Conservation (phyloP, 2,797 vertebrate species). For the Lutra lutra region DNA sequence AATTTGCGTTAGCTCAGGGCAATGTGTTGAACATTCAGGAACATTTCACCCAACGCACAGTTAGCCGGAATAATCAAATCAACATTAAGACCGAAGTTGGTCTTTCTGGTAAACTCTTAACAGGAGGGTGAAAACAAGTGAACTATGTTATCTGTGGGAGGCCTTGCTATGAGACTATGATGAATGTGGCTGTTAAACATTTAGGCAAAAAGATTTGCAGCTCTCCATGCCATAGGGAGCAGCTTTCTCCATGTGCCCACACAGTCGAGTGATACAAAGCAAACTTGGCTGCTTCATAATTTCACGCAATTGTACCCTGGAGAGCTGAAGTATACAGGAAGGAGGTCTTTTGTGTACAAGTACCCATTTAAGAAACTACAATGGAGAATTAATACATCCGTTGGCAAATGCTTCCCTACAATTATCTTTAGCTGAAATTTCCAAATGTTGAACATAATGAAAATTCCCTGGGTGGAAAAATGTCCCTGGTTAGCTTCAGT, state of each 20-base stretch:
- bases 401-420: slow-evolving; percentile 71
- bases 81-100: background rate
- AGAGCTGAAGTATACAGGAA: slow-evolving; percentile 73
- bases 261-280: slow-evolving; percentile 72
- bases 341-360: slow-evolving; percentile 76
- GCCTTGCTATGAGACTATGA: slow-evolving; percentile 63
- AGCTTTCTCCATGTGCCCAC: slow-evolving; percentile 66
- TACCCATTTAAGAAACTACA: slow-evolving; percentile 68
- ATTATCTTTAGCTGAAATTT: slow-evolving; percentile 78
- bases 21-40: background rate
- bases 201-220: slow-evolving; percentile 75
- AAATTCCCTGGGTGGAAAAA: slow-evolving; percentile 78
- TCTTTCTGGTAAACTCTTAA: slow-evolving; percentile 65
- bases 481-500: slow-evolving; percentile 80
- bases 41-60: background rate
- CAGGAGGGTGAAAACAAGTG: slow-evolving; percentile 62
- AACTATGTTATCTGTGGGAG: slow-evolving; percentile 57
- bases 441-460: slow-evolving; percentile 80
- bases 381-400: slow-evolving; percentile 76
- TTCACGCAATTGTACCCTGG: slow-evolving; percentile 74
- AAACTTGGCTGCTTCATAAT: slow-evolving; percentile 77
- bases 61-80: slow-evolving; percentile 54
- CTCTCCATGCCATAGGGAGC: slow-evolving; percentile 61
- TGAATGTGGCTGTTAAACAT: slow-evolving; percentile 72
- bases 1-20: background rate